A percentile compares a stretch with the other conserved stretches of the same genome.
phyloP scores from a whole-genome alignment of 2,888 invertebrate genomes.

The Erebia ligea region DNA sequence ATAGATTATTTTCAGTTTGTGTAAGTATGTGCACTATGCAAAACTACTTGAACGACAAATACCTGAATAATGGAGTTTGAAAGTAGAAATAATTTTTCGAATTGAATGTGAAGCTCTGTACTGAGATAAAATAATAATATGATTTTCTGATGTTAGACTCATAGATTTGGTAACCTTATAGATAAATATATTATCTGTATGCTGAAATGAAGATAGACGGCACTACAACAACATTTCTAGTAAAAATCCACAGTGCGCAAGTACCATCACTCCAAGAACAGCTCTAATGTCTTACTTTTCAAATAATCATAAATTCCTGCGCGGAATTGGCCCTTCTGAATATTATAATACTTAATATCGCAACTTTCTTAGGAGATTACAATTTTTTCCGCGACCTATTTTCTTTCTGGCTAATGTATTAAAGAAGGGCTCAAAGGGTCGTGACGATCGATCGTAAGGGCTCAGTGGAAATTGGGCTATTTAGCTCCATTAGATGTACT shows the following conservation, averaged over 20 bases:
- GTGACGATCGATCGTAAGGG: constrained; percentile 25
- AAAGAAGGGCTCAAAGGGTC: constrained; percentile 32
- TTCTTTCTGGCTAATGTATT: constrained; percentile 37
- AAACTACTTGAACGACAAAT: too few relatives aligned
- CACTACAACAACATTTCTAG: too few relatives aligned
- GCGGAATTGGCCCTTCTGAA: constrained; percentile 53
- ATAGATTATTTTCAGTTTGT: too few relatives aligned
- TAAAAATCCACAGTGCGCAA: constrained; percentile 40
- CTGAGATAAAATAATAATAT: too few relatives aligned
- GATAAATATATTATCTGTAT: too few relatives aligned
- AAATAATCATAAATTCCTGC: constrained; percentile 61
- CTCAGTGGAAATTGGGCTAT: constrained; percentile 21
- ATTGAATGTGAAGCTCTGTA: too few relatives aligned
- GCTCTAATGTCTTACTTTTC: constrained; percentile 55
- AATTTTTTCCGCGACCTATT: constrained; percentile 42
- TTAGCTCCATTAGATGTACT: constrained; percentile 1
- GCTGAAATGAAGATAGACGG: too few relatives aligned
- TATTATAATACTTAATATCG: constrained; percentile 45
- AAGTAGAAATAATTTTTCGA: too few relatives aligned
- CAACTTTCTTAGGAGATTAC: constrained; percentile 44
- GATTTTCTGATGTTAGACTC: too few relatives aligned
- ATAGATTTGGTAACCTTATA: too few relatives aligned
- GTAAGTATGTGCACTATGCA: too few relatives aligned
- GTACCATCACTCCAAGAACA: constrained; percentile 44
- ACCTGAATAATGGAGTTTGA: too few relatives aligned